Percentiles rank a stretch among this genome's conserved stretches.
Conservation (phyloP, 2,113 vertebrate genomes). For the Platysteira castanea region DNA sequence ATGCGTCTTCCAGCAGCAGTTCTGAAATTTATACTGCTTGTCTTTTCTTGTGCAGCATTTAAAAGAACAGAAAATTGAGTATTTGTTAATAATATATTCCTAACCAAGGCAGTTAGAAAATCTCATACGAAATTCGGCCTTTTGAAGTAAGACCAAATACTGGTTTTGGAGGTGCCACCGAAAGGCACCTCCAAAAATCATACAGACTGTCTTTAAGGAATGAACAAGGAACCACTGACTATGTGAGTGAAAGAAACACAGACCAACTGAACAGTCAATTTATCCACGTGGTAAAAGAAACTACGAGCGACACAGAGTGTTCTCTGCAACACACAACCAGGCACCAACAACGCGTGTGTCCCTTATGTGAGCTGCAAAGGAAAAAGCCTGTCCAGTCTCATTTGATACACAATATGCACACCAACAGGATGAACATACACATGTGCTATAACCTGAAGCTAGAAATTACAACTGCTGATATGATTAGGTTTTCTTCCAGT, state of each 20-base stretch:
- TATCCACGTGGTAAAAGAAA: not conserved
- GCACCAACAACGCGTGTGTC: not conserved
- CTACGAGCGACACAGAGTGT: not conserved
- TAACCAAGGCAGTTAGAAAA: not conserved
- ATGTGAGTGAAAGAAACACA: not conserved
- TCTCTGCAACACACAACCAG: not conserved
- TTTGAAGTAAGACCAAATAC: not conserved
- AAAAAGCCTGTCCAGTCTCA: not conserved
- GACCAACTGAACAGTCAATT: not conserved
- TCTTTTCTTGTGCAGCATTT: not conserved
- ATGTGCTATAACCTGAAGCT: not conserved
- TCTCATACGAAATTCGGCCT: not conserved
- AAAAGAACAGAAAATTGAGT: not conserved
- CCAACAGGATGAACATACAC: not conserved
- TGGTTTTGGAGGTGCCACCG: not conserved
- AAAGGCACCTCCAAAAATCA: no score
- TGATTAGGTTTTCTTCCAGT: fast-evolving
- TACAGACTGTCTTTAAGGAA: not conserved
- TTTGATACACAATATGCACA: not conserved
- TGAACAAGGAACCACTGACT: not conserved
- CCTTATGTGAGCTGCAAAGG: not conserved
- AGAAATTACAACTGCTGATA: not conserved
- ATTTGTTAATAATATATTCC: not conserved
- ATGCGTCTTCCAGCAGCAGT: not conserved
- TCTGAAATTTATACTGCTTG: not conserved